Conservation (phyloP, 2,113 vertebrate species). For the Meles meles region DNA sequence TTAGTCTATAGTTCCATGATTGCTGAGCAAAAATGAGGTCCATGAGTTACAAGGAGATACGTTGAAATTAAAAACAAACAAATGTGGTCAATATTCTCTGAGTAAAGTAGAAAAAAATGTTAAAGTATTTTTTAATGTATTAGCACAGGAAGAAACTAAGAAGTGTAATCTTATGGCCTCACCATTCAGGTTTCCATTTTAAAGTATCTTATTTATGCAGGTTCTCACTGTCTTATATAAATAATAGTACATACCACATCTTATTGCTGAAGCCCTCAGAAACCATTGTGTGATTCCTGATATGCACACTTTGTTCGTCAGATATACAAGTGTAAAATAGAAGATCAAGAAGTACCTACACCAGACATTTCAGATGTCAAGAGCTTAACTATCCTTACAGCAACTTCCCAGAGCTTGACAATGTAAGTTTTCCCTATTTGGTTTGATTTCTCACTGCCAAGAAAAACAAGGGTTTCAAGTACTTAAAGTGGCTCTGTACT, state of each 20-base stretch:
- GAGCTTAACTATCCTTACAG: conserved; percentile 68
- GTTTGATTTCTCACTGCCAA: conserved; percentile 68
- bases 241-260: conserved; percentile 70
- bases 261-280: conserved; percentile 53
- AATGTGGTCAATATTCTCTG: background rate
- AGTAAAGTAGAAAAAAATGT: background rate
- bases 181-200: background rate
- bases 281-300: conserved; percentile 65
- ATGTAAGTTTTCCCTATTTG: conserved; percentile 65
- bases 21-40: background rate
- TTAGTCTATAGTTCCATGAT: background rate
- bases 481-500: conserved; percentile 64
- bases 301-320: conserved; percentile 74
- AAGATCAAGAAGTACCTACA: conserved; percentile 75
- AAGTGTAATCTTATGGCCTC: background rate
- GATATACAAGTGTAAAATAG: conserved; percentile 65
- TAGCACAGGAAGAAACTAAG: background rate
- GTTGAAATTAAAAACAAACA: background rate
- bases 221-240: background rate
- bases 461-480: background rate
- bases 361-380: conserved; percentile 75
- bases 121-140: background rate
- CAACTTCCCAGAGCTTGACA: conserved; percentile 55
- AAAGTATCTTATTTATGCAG: background rate
- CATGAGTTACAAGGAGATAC: background rate